Evolutionary conservation across 2,888 invertebrate species (phyloP).

Genomic region (Drosophila atripex): DNA sequence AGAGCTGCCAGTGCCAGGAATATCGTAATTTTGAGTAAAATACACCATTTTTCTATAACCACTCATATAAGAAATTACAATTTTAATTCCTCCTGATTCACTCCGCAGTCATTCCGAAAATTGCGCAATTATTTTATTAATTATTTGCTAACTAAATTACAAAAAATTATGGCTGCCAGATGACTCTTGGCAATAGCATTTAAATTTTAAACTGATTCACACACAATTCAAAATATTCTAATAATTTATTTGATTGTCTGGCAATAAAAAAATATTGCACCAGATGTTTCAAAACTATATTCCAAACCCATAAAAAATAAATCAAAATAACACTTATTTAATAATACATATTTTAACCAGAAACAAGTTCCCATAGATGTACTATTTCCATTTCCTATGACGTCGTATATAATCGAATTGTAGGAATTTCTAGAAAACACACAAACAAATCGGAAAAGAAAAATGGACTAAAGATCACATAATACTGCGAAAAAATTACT

Average conservation of each 20-base stretch:
- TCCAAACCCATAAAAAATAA: not conserved
- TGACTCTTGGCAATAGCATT: not conserved
- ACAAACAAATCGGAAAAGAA: slow-evolving; percentile 2
- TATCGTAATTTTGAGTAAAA: too few species aligned
- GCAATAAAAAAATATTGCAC: not conserved
- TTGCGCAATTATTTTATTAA: not conserved
- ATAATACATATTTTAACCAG: not conserved
- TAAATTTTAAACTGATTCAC: not conserved
- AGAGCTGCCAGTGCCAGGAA: not conserved
- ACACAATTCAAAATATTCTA: not conserved
- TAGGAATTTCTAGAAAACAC: not conserved
- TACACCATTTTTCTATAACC: too few species aligned
- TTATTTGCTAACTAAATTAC: not conserved
- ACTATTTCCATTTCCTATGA: slow-evolving; percentile 9
- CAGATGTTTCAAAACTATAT: not conserved
- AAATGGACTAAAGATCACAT: slow-evolving; percentile 25
- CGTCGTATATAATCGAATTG: slow-evolving; percentile 13
- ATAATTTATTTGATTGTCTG: not conserved
- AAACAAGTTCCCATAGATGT: not conserved
- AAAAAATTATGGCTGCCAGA: not conserved
- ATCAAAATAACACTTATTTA: not conserved
- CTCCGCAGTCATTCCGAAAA: not conserved
- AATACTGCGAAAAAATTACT: slow-evolving; percentile 20
- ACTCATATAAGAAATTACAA: too few species aligned
- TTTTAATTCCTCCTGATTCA: not conserved